Conservation (phyloP, 2,113 vertebrate genomes). For the Centropristis striata region DNA sequence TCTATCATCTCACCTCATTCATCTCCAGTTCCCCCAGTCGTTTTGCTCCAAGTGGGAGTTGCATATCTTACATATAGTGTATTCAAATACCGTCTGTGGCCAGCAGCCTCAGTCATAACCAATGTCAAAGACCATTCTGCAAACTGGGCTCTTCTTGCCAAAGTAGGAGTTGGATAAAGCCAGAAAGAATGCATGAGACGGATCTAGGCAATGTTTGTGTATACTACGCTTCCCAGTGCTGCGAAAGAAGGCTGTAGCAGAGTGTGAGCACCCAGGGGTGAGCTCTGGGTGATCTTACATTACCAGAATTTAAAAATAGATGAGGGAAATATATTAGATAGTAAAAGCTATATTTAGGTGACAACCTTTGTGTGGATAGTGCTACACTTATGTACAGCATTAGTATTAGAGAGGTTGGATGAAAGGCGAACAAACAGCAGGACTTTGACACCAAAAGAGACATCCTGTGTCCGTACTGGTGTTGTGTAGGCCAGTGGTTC, state of each 20-base stretch:
- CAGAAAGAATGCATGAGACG: conserved; percentile 2
- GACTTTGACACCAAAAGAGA: neutral
- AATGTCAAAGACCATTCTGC: conserved; percentile 1
- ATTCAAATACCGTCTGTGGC: conserved; percentile 34
- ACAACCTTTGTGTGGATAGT: too few relatives aligned
- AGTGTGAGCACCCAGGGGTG: neutral
- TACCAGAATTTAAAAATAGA: neutral
- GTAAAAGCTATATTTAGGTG: too few relatives aligned
- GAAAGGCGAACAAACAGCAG: neutral
- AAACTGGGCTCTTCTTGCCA: conserved; percentile 30
- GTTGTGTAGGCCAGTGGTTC: too few relatives aligned
- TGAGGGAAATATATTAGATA: neutral
- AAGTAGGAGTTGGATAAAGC: neutral
- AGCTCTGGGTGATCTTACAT: neutral
- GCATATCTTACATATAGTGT: conserved; percentile 21
- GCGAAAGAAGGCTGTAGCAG: neutral
- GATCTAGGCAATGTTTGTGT: neutral
- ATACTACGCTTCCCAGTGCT: neutral
- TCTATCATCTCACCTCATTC: conserved; percentile 54
- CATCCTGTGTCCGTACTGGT: neutral
- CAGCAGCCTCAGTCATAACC: conserved; percentile 26
- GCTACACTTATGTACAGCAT: neutral
- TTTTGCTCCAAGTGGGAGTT: conserved; percentile 39
- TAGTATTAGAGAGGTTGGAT: neutral
- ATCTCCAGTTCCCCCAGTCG: conserved; percentile 49